A percentile compares a stretch with the other conserved stretches of the same genome.
Conservation (phyloP, 2,113 vertebrate genomes). For the Chinchilla lanigera region DNA sequence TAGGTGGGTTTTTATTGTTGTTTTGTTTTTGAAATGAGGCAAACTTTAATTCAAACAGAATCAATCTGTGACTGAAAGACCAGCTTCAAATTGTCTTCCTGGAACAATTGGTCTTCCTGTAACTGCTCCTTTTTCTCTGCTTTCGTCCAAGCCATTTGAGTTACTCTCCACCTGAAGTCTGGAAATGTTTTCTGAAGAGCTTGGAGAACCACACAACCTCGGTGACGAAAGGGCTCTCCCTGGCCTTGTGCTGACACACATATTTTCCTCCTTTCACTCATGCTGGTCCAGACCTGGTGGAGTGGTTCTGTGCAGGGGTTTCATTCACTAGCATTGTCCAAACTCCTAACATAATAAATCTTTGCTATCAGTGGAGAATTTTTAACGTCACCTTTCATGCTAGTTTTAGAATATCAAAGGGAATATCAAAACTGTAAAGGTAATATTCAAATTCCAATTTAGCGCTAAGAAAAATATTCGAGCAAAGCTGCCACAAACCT, state of each 20-base stretch:
- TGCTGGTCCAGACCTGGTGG: not conserved
- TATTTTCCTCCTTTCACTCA: conserved; percentile 12
- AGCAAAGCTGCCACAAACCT: conserved; percentile 20
- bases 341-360: not conserved
- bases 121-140: not conserved
- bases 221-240: not conserved
- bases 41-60: conserved; percentile 38
- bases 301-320: not conserved
- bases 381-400: conserved; percentile 54
- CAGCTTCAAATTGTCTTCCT: not conserved
- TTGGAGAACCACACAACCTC: not conserved
- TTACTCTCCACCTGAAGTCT: not conserved
- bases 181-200: conserved; percentile 27
- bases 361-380: conserved; percentile 44
- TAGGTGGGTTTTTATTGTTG: not conserved
- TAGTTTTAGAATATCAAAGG: conserved; percentile 67
- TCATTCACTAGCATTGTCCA: conserved; percentile 14
- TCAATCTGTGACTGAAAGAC: conserved; percentile 47
- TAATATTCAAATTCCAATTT: conserved; percentile 51
- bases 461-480: conserved; percentile 44
- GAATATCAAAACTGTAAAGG: conserved; percentile 61
- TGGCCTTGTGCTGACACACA: not conserved
- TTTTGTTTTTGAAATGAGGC: not conserved
- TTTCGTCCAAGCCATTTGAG: not conserved
- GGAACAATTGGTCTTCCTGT: not conserved